A percentile compares a stretch with the other conserved stretches of the same genome.
These are phyloP conservation scores for Amphiprion ocellaris DNA, from an alignment of 2,113 vertebrate genomes.

Conservation along the genomic window DNA sequence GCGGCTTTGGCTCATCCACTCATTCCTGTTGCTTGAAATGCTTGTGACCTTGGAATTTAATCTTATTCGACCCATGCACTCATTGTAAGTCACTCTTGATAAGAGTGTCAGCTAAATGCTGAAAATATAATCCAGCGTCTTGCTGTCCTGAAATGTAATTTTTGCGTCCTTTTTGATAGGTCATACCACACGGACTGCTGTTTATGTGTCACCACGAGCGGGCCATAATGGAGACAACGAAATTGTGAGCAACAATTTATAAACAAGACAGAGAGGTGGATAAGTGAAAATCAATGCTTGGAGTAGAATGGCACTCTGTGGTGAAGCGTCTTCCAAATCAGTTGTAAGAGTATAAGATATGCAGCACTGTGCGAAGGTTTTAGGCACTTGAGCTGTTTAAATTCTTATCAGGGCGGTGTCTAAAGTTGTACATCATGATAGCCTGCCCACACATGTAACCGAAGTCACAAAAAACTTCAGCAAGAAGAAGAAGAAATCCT, in stretches of 20 bases:
- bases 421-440: background rate
- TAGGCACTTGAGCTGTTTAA: background rate
- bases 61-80: constrained; percentile 70
- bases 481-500: background rate
- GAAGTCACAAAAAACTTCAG: background rate
- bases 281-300: constrained; percentile 46
- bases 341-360: constrained; percentile 16
- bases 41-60: constrained; percentile 78
- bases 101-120: constrained; percentile 61
- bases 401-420: background rate
- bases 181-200: constrained; percentile 36
- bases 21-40: constrained; percentile 64
- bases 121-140: constrained; percentile 69
- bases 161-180: constrained; percentile 70
- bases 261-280: constrained; percentile 31
- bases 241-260: constrained; percentile 56
- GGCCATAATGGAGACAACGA: constrained; percentile 29
- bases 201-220: constrained; percentile 48
- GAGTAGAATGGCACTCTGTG: constrained; percentile 21
- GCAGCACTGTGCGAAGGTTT: constrained; percentile 10
- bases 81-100: constrained; percentile 71
- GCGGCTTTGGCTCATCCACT: constrained; percentile 47
- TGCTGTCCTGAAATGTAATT: constrained; percentile 67
- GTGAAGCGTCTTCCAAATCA: constrained; percentile 31
- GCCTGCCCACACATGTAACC: background rate